These are phyloP conservation scores for Helobdella robusta DNA, from an alignment of 2,888 invertebrate species.

Conservation along the genomic window DNA sequence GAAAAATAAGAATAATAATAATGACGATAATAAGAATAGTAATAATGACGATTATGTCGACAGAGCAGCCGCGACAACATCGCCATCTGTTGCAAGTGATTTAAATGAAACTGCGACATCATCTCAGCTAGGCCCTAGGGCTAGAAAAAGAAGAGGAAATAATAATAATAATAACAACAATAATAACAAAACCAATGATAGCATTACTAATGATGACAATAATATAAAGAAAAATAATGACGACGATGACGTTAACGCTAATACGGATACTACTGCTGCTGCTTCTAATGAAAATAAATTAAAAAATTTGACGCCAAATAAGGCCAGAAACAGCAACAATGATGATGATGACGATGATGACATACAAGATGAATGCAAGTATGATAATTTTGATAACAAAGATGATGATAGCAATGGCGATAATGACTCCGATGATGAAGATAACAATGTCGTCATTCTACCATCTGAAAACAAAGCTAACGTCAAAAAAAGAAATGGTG, in stretches of 20 bases:
- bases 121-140: too few species aligned
- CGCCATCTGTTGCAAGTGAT: too few species aligned
- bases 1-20: too few species aligned
- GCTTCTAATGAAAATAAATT: not conserved
- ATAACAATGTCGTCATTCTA: not conserved
- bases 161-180: too few species aligned
- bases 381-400: constrained; percentile 5
- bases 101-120: too few species aligned
- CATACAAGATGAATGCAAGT: not conserved
- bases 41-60: too few species aligned
- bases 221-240: not conserved
- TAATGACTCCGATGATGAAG: not conserved
- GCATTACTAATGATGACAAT: not conserved
- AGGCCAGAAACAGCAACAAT: not conserved
- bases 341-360: not conserved
- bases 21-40: too few species aligned
- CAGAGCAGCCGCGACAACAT: too few species aligned
- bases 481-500: not conserved
- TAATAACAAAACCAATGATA: too few species aligned
- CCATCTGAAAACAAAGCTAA: too few species aligned
- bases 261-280: not conserved
- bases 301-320: not conserved
- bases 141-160: too few species aligned
- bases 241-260: not conserved
- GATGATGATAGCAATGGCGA: not conserved